Evolutionary conservation across 2,797 vertebrate genomes (phyloP).

Genomic region (Acanthornis magna): DNA sequence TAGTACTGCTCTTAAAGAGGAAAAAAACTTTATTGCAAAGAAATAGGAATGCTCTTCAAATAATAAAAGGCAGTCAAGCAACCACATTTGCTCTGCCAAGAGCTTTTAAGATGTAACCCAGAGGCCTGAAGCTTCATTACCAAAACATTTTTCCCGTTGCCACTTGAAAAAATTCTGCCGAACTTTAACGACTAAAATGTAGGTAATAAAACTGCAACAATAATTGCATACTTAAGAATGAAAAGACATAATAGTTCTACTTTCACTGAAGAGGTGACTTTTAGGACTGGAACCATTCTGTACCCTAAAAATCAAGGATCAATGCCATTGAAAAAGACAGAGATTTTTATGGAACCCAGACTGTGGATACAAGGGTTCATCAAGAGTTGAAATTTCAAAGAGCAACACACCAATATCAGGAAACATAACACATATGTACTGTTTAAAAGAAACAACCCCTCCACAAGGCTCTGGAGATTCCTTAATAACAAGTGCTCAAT

Average conservation of each 20-base stretch:
- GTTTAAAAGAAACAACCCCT: neutral
- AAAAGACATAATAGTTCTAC: neutral
- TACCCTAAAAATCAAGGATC: neutral
- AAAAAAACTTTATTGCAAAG: constrained; percentile 25
- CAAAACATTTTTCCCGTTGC: neutral
- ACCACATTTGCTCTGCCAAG: constrained; percentile 17
- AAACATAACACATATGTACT: neutral
- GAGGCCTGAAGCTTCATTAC: neutral
- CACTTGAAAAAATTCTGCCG: neutral
- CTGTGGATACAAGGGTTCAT: neutral
- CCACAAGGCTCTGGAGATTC: neutral
- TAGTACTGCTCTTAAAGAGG: constrained; percentile 17
- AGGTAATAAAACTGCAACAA: neutral
- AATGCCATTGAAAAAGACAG: neutral
- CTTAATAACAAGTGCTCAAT: neutral
- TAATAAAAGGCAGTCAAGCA: neutral
- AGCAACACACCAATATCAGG: neutral
- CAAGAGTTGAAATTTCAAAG: neutral
- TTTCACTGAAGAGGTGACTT: neutral
- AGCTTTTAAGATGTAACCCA: constrained; percentile 28
- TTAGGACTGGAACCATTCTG: neutral
- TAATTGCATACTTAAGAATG: neutral
- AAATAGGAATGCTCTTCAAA: constrained; percentile 41
- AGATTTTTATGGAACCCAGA: neutral
- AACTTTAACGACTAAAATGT: neutral